Percentiles rank a stretch among this genome's conserved stretches.
These are phyloP conservation scores for Botrylloides violaceus DNA, from an alignment of 23 tunicate species.

Conservation along the genomic window DNA sequence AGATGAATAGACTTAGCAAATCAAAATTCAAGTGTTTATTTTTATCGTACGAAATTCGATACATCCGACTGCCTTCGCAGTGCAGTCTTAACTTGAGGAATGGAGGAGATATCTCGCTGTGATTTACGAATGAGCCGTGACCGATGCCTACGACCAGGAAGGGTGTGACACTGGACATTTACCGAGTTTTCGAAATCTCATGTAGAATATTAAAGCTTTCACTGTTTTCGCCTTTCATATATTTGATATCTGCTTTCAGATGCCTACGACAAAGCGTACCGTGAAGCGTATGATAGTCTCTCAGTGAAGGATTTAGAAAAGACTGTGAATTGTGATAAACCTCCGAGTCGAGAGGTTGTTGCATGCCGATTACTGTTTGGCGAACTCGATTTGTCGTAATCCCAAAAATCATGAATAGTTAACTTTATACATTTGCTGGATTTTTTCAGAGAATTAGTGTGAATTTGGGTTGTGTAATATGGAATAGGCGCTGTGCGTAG, in stretches of 20 bases:
- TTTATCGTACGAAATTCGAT: too few relatives aligned
- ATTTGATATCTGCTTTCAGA: constrained; percentile 38
- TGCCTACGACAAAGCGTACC: constrained; percentile 79
- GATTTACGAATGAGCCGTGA: neutral
- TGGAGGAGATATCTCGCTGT: too few relatives aligned
- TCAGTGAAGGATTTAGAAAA: constrained; percentile 31
- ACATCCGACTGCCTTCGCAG: too few relatives aligned
- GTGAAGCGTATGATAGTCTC: constrained; percentile 60
- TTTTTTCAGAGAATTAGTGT: too few relatives aligned
- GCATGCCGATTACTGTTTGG: constrained; percentile 66
- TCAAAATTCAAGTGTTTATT: too few relatives aligned
- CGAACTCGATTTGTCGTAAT: constrained; percentile 42
- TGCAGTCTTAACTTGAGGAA: neutral
- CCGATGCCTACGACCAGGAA: neutral
- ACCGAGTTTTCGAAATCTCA: neutral
- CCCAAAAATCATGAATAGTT: too few relatives aligned
- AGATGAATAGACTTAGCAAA: too few relatives aligned
- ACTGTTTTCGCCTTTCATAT: neutral
- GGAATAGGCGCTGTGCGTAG: too few relatives aligned
- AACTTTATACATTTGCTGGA: too few relatives aligned
- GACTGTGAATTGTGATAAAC: constrained; percentile 57
- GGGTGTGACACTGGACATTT: neutral
- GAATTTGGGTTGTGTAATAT: too few relatives aligned
- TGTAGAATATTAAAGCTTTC: neutral
- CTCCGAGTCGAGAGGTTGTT: constrained; percentile 40